Evolutionary conservation across 2,888 invertebrate genomes (phyloP).

Genomic region (Gymnocheta viridis): DNA sequence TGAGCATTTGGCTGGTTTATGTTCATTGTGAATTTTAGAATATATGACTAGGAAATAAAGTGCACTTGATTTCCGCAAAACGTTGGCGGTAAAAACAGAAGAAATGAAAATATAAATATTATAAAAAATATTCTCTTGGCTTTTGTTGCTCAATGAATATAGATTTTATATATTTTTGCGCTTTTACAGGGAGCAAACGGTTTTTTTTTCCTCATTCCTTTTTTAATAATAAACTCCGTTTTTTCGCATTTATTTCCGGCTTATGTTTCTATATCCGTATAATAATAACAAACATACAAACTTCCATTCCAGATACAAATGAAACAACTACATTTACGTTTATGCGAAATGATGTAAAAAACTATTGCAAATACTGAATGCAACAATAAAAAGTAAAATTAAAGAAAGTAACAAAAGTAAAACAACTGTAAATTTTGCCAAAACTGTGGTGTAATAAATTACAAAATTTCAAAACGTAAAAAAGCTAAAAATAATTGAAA

Average conservation of each 20-base stretch:
- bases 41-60: constrained; percentile 70
- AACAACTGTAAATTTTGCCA: constrained; percentile 60
- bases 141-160: constrained; percentile 62
- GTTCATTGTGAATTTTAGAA: constrained; percentile 56
- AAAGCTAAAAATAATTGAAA: not conserved
- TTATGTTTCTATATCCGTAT: constrained; percentile 70
- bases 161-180: constrained; percentile 29
- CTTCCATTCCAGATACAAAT: constrained; percentile 24
- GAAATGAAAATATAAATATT: constrained; percentile 59
- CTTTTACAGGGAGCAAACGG: not conserved
- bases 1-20: constrained; percentile 27
- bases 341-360: constrained; percentile 13
- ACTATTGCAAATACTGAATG: constrained; percentile 16
- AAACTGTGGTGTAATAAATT: constrained; percentile 67
- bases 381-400: constrained; percentile 43
- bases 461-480: constrained; percentile 25
- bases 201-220: constrained; percentile 3
- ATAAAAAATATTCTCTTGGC: constrained; percentile 55
- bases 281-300: constrained; percentile 44
- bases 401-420: constrained; percentile 48
- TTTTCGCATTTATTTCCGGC: constrained; percentile 70
- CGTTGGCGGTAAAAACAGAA: constrained; percentile 55
- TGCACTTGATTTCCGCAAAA: constrained; percentile 69
- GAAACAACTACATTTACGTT: constrained; percentile 5
- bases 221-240: constrained; percentile 63